A percentile compares a stretch with the other conserved stretches of the same genome.
Evolutionary conservation across 2,113 vertebrate genomes (phyloP).

Genomic region (Cinclus cinclus): DNA sequence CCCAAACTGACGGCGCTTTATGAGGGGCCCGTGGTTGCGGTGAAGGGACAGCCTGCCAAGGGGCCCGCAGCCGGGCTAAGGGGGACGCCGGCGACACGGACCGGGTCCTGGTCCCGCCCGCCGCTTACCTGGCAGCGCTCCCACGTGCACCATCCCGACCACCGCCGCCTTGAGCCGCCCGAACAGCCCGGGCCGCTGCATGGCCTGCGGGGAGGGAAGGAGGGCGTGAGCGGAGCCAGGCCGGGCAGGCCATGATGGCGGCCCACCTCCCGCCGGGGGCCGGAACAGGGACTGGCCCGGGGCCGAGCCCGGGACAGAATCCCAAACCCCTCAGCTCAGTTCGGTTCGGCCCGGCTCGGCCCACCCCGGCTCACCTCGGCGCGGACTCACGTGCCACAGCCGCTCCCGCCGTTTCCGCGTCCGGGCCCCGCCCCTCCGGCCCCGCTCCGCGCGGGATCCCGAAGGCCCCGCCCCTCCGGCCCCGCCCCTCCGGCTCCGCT

Average conservation of each 20-base stretch:
- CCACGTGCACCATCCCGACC: slow-evolving; percentile 84
- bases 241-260: background rate
- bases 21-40: background rate
- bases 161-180: slow-evolving; percentile 75
- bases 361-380: background rate
- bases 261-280: background rate
- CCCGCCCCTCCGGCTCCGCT: no score
- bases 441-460: no score
- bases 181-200: slow-evolving; percentile 77
- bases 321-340: accelerated
- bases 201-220: background rate
- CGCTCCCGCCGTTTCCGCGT: background rate
- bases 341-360: background rate
- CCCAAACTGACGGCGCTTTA: accelerated
- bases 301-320: background rate
- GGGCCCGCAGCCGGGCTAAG: no score
- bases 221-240: background rate
- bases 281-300: background rate
- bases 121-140: slow-evolving; percentile 82
- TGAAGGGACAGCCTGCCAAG: no score
- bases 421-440: background rate
- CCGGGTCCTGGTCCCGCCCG: background rate
- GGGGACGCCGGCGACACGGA: background rate
- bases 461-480: no score
- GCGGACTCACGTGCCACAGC: background rate